Evolutionary conservation across 2,888 invertebrate genomes (phyloP), one percentile per base, ranked within the genome.

Genomic region (Eupithecia pulchellata): DNA sequence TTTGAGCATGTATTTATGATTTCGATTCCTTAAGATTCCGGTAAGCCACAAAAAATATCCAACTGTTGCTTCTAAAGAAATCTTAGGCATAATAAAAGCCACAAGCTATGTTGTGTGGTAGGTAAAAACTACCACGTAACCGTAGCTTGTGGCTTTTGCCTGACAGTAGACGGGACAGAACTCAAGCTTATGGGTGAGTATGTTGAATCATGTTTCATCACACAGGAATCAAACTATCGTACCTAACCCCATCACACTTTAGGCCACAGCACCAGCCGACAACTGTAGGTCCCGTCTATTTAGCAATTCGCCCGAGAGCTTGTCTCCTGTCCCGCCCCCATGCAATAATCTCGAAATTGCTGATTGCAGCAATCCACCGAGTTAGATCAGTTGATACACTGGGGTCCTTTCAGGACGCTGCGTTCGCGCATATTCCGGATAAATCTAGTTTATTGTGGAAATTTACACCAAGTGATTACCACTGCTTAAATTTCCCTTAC

Each of bases 281-380:
- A 79, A 78, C 77, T 75, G 78, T 79, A 84, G 84, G 82, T 84
- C 82, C 81, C 77, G 82, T 83, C 85, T 86, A 89, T 89, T 83
- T 88, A 89, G 82, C 89, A 89, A 91, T 91, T 89, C 80, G 82
- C 82, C 87, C 79, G 85, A 91, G 91, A 90, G 89, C 81, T 86
- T 78, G 84, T 87, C 88, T 90, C 90, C 89, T 89, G 88, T 87
- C 80, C 84, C 89, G 88, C 90, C 89, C 89, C 87, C 88, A 83
- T 88, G 88, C 84, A 90, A 88, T 90, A 84, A 87, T 84, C 78
- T 75, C 85, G 82, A 91, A 91, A 92, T 93, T 92, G 91, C 87
- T 83, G 91, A 93, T 93, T 92, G 91, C 87, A 82, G 91, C 91
- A 91, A 91, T 91, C 87, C 89, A 90, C 88, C 85, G 85, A 89